Percentiles rank a stretch among this genome's conserved stretches.
phyloP scores from a whole-genome alignment of 1,140 invertebrate genomes.

The Formica selysi region DNA sequence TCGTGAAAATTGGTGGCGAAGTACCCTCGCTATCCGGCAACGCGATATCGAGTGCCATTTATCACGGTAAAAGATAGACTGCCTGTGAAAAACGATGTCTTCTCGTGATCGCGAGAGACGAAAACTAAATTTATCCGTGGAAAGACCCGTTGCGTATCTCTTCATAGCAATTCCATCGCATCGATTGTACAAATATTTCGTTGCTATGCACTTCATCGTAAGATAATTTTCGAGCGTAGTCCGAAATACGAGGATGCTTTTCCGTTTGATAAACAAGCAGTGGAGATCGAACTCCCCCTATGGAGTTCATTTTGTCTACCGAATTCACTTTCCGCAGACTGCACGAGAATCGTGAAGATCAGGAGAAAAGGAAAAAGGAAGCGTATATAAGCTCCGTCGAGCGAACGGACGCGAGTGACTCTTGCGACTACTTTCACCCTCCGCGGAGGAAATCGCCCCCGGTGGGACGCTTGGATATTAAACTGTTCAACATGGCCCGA shows the following conservation, averaged over 20 bases:
- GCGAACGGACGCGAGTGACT: constrained; percentile 71
- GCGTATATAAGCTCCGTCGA: constrained; percentile 61
- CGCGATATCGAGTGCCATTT: constrained; percentile 49
- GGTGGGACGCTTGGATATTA: constrained; percentile 72
- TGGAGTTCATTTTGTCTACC: constrained; percentile 60
- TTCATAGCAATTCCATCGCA: constrained; percentile 5
- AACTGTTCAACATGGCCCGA: constrained; percentile 75
- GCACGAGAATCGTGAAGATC: constrained; percentile 59
- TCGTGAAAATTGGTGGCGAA: constrained; percentile 49
- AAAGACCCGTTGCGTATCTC: background rate
- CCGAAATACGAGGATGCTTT: constrained; percentile 18
- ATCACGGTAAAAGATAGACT: constrained; percentile 50
- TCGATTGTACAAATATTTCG: background rate
- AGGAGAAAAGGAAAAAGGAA: constrained; percentile 16
- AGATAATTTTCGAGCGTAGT: constrained; percentile 2
- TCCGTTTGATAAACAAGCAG: constrained; percentile 26
- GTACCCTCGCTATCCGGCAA: constrained; percentile 28
- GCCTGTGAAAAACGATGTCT: constrained; percentile 43
- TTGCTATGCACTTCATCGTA: background rate
- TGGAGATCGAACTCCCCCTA: background rate
- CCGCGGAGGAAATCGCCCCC: constrained; percentile 68
- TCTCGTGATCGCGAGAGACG: constrained; percentile 41
- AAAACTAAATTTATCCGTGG: constrained; percentile 41
- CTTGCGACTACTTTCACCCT: constrained; percentile 70
- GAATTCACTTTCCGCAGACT: constrained; percentile 64